A percentile compares a stretch with the other conserved stretches of the same genome.
phyloP scores from a whole-genome alignment of 37 sponge, comb jelly and placozoan species.

The Haliclona indistincta region DNA sequence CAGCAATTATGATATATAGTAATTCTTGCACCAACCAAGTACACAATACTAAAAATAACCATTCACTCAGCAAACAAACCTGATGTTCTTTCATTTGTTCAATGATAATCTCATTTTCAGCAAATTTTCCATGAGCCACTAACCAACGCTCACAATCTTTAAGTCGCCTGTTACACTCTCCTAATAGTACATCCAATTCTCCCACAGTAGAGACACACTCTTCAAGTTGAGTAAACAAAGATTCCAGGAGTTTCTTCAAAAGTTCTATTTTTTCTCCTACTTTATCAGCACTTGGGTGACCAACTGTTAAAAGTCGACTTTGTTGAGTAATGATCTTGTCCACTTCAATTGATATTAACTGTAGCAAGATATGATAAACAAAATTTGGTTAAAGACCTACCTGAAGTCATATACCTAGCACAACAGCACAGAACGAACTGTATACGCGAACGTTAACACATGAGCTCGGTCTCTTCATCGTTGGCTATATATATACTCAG shows the following conservation, averaged over 20 bases:
- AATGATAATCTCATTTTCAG: constrained; percentile 58
- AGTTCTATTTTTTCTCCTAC: too few species aligned
- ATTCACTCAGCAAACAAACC: constrained; percentile 7
- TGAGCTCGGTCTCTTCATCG: too few species aligned
- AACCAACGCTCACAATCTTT: constrained; percentile 65
- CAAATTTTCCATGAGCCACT: constrained; percentile 50
- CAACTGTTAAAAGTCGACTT: too few species aligned
- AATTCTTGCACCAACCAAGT: not conserved
- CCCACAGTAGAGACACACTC: constrained; percentile 22
- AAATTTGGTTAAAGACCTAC: too few species aligned
- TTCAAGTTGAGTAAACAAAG: constrained; percentile 26
- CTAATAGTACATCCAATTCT: constrained; percentile 32
- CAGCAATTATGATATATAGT: not conserved
- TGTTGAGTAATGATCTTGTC: too few species aligned
- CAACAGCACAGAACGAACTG: too few species aligned
- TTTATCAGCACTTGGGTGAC: too few species aligned
- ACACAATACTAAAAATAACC: not conserved
- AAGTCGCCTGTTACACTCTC: constrained; percentile 31
- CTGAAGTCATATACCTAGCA: too few species aligned
- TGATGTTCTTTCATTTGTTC: constrained; percentile 51
- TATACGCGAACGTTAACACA: too few species aligned
- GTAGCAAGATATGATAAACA: too few species aligned
- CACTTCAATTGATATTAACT: too few species aligned
- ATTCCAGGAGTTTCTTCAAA: constrained; percentile 8
- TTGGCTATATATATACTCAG: too few species aligned